Evolutionary conservation across 2,797 vertebrate species (phyloP), one percentile per base, ranked within the genome.

Genomic region (Sebastes aleutianus): DNA sequence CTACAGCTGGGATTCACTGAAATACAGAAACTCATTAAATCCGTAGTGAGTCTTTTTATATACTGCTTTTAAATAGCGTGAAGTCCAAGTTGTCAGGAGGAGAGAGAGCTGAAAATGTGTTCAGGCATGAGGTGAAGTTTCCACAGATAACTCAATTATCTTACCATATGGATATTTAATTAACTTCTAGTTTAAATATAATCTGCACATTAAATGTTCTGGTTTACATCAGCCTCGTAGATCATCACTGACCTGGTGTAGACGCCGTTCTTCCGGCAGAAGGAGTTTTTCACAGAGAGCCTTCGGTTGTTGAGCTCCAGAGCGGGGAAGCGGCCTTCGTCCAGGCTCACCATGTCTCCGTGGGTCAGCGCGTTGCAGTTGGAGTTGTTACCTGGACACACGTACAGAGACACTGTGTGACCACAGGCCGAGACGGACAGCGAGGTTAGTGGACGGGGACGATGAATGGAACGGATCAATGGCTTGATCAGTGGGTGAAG

Each of bases 221-320:
- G 50, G 16, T 14, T 24, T 12, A n/a, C n/a, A n/a, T n/a, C n/a
- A n/a, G n/a, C n/a, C n/a, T n/a, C n/a, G n/a, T n/a, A 3, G 64
- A 16, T 43, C 57, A 66, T 83, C 57, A 64, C 84, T 61, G 92
- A 98, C 98, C 98, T 97, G 91, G 98, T 99, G 75, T 99, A 99
- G 84, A 99, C 96, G 63, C 98, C 98, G 0, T 99, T 99, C 94
- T 99, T 99, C 20, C 98, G 87, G 92, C 97, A 99, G 95, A 99
- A 99, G 39, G 98, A 99, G 87, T 99, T 99, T 86, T 99, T 99
- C 88, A 99, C 96, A 0, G 98, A 99, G 61, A 99, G 96, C 3
- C 97, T 94, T 0, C 98, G 96, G 95, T 98, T 99, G 95, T 99
- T 99, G 86, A 99, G 97, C 76, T 99, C 98, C 93, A 99, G 94